Base-by-base conservation (phyloP, 30 jellyfish, hydroid and myxozoan species). In the Pelagia noctiluca region DNA sequence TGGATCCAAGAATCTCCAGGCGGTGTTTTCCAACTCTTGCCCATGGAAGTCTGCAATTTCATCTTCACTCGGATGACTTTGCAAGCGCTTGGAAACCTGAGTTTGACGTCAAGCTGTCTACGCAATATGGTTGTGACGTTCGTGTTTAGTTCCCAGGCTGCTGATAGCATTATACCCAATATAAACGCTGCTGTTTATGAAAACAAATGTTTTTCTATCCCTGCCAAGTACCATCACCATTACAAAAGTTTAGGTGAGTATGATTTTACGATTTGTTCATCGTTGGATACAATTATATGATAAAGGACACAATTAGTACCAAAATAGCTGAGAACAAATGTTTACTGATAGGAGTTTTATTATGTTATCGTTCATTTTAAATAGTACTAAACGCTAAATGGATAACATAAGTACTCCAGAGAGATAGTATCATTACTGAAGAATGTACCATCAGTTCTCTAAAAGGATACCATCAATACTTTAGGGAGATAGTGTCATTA, bases 91-190 rank as follows among this genome's bases (percentile, higher is more conserved):
- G 98, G 98, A 21, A 63, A 63, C 32, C 72, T 86, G 57, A 92
- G 97, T 49, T 68, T 92, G 47, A 71, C 97, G n/a, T 92, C 98
- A 78, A 92, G 92, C 66, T 71, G 50, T 0, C 25, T 92, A 62
- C 86, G 98, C 63, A 87, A 92, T 67, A 48, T 67, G 71, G 96
- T 92, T 23, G 83, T 86, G 22, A 65, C 66, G 61, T 92, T 70
- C 62, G 50, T 92, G 26, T 86, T 85, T 87, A 85, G 98, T 52
- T 57, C 92, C 4, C 92, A 84, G 61, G 83, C 95, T 4, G 48
- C 95, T 25, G 88, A 65, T 1, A 48, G 86, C 0, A 85, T 92
- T 26, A 92, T 84, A 0, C 98, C 98, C 0, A 36, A 71, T 1
- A 21, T 90, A 3, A 16, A 64, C 3, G 57, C 33, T 34, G 63